Evolutionary conservation across 1,140 invertebrate genomes (phyloP), one percentile per base, ranked within the genome.

Genomic region (Nomia melanderi): DNA sequence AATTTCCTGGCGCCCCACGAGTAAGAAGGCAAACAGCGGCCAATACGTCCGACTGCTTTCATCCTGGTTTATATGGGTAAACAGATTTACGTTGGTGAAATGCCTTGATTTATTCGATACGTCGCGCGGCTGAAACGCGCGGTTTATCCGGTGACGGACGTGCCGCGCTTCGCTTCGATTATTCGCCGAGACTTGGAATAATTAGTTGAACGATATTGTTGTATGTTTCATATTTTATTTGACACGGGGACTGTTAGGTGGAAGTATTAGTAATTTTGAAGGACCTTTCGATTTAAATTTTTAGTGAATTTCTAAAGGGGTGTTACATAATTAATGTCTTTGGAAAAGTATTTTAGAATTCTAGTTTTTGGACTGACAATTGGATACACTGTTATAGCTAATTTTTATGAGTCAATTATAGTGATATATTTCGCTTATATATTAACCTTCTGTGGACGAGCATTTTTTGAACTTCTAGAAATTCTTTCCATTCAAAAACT

Each of bases 21-120:
- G 29, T 14, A 50, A 36, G 31, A 36, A 62, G 25, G 57, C 41
- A 25, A 63, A 72, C 17, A n/a, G 54, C 27, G 54, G 12, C 56
- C 39, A 56, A 60, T 62, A 14, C 41, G 20, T 74, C 33, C 9
- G 31, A 63, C 41, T n/a, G 57, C 14, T 54, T 59, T 54, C 29
- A 39, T 54, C 25, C 71, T 20, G 12, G 11, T 44, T 50, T 36
- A 50, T 57, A 27, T 53, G 39, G 47, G 17, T 57, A 67, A 75
- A 67, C 33, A 69, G 65, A 76, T 76, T 60, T 36, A 11, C 63
- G 47, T 67, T 64, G 53, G 59, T 67, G 41, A 67, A 67, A 67
- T 20, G 14, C n/a, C 20, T 17, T 12, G 73, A 59, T 75, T 67
- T 47, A 65, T 31, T 41, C 9, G 71, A 41, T 41, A 56, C 47